These are phyloP conservation scores for Ceraclea dissimilis DNA, from an alignment of 2,888 invertebrate species.

Conservation along the genomic window DNA sequence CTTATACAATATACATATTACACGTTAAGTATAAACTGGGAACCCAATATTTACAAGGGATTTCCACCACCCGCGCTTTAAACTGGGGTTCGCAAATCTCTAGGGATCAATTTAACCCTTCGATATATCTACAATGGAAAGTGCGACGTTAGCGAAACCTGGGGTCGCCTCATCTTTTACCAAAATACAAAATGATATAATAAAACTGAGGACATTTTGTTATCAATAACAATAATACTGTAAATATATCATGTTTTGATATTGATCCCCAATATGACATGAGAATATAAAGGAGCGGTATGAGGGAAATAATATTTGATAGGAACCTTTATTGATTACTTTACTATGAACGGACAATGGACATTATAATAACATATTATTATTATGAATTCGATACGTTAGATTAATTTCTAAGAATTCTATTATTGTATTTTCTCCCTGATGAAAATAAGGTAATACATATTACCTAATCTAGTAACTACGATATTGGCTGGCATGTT, in stretches of 20 bases:
- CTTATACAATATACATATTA: too few species aligned
- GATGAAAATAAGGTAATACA: too few species aligned
- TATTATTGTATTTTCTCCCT: neutral
- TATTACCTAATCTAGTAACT: too few species aligned
- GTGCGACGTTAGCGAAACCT: neutral
- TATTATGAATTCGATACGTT: neutral
- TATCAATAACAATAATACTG: neutral
- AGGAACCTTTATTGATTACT: neutral
- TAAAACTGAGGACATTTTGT: conserved; percentile 1
- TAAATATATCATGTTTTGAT: neutral
- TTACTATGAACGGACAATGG: neutral
- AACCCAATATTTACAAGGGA: neutral
- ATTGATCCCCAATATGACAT: neutral
- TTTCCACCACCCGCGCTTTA: neutral
- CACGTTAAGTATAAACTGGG: neutral
- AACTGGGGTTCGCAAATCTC: conserved; percentile 2
- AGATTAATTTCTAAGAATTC: neutral
- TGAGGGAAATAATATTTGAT: neutral
- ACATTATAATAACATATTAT: too few species aligned
- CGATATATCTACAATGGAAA: neutral
- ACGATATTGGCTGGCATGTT: too few species aligned
- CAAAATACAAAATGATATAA: neutral
- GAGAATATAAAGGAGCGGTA: neutral
- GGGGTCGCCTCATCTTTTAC: neutral
- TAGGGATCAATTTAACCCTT: conserved; percentile 3